phyloP scores from a whole-genome alignment of 2,113 vertebrate genomes.

The Craseonycteris thonglongyai region DNA sequence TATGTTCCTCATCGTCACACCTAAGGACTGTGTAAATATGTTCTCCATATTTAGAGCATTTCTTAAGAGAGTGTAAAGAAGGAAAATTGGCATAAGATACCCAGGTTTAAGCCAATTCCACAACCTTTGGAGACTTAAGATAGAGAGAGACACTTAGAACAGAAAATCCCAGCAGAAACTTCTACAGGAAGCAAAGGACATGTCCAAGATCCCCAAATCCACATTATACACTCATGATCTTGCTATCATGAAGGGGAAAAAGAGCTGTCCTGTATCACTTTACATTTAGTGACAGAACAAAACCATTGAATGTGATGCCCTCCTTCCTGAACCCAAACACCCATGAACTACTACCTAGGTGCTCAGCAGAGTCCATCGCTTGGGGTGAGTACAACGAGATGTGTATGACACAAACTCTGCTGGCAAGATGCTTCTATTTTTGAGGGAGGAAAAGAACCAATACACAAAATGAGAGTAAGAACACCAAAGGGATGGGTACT shows the following conservation, averaged over 20 bases:
- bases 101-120: background rate
- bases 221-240: background rate
- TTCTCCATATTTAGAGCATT: constrained; percentile 7
- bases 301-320: background rate
- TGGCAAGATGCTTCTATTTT: background rate
- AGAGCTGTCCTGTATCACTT: background rate
- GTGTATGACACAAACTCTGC: no score
- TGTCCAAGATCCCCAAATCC: background rate
- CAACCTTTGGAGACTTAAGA: background rate
- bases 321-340: background rate
- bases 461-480: background rate
- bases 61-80: background rate
- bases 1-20: background rate
- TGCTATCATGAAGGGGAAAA: background rate
- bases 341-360: background rate
- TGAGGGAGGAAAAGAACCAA: background rate
- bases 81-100: background rate
- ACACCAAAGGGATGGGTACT: background rate
- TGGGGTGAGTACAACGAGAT: background rate
- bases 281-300: background rate
- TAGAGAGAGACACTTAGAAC: background rate
- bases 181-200: background rate
- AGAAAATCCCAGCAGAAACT: background rate
- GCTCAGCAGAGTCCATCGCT: background rate
- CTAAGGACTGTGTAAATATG: constrained; percentile 8